phyloP scores from a whole-genome alignment of 1,140 invertebrate species.

The Muscidifurax raptorellus region DNA sequence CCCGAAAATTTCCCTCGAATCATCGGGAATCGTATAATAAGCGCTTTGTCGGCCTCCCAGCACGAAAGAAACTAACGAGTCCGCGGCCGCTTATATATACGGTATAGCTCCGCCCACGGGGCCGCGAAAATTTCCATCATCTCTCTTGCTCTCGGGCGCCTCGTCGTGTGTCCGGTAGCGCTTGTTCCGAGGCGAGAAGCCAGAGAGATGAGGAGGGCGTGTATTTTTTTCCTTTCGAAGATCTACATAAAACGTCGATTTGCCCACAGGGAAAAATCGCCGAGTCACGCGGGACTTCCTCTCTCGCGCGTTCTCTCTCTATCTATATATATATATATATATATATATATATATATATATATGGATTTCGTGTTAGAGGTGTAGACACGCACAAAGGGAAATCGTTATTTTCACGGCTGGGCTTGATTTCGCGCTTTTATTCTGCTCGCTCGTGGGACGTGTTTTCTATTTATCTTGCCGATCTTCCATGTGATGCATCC shows the following conservation, averaged over 20 bases:
- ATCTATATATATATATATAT: no score
- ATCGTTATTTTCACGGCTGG: constrained; percentile 70
- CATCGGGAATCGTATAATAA: constrained; percentile 31
- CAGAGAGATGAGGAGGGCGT: constrained; percentile 57
- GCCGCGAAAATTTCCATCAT: constrained; percentile 49
- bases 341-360: no score
- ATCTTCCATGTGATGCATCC: not conserved
- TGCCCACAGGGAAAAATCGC: constrained; percentile 60
- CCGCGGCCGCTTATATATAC: constrained; percentile 15
- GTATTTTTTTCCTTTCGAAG: constrained; percentile 57
- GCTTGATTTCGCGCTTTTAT: constrained; percentile 65
- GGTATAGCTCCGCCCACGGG: constrained; percentile 23
- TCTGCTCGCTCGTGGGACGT: not conserved
- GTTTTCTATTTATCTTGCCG: not conserved
- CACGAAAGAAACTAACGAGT: constrained; percentile 10
- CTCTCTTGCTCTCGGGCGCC: constrained; percentile 25
- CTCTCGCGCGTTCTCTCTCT: constrained; percentile 9
- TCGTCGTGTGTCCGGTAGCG: constrained; percentile 43
- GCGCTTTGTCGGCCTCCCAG: not conserved
- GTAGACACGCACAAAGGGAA: constrained; percentile 63
- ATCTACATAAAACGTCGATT: constrained; percentile 71
- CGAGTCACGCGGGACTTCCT: constrained; percentile 63
- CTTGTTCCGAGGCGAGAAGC: constrained; percentile 61
- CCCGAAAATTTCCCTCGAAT: constrained; percentile 27
- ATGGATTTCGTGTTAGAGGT: not conserved